Conservation (phyloP, 2,113 vertebrate species). For the Probosciger aterrimus region DNA sequence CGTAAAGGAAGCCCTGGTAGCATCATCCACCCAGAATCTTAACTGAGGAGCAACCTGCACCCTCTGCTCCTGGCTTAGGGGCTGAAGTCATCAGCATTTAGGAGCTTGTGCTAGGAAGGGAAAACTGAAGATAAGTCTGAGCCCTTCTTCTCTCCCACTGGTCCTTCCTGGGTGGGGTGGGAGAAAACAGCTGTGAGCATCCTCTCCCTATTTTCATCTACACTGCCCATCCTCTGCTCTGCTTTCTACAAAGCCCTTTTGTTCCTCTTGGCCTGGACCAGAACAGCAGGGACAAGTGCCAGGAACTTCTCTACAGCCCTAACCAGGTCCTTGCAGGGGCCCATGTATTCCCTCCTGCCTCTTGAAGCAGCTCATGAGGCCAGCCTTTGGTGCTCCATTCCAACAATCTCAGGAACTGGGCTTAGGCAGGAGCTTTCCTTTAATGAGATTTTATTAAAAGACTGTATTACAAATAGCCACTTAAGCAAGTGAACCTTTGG, state of each 20-base stretch:
- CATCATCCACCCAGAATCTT: neutral
- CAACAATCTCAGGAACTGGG: neutral
- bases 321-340: neutral
- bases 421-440: slow-evolving; percentile 8
- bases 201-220: neutral
- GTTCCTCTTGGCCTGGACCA: neutral
- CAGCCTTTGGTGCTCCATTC: neutral
- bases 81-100: neutral
- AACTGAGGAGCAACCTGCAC: neutral
- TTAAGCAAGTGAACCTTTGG: slow-evolving; percentile 53
- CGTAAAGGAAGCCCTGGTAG: neutral
- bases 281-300: neutral
- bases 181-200: neutral
- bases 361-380: neutral
- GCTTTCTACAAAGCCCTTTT: neutral
- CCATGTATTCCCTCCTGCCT: neutral
- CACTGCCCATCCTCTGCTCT: neutral
- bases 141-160: neutral
- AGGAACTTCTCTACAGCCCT: neutral
- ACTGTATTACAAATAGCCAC: slow-evolving; percentile 58
- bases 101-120: neutral
- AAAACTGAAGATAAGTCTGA: neutral
- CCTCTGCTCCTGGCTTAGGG: neutral
- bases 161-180: rapidly evolving
- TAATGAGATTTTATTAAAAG: slow-evolving; percentile 66